Percentiles rank a stretch among this genome's conserved stretches.
Evolutionary conservation across 1,140 invertebrate genomes (phyloP).

Genomic region (Holotrichia oblita): DNA sequence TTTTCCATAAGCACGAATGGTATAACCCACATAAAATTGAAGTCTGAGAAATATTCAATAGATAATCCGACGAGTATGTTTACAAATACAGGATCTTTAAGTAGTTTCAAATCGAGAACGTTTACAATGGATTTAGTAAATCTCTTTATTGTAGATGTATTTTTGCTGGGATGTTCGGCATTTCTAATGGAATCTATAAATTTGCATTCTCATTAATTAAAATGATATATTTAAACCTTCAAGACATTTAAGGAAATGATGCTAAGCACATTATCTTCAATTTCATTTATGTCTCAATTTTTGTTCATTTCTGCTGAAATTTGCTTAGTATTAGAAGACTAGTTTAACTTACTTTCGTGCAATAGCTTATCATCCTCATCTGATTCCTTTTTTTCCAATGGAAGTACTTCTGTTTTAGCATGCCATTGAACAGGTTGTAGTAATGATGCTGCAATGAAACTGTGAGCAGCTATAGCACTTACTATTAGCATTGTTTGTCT

Average conservation of each 20-base stretch:
- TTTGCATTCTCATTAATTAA: not conserved
- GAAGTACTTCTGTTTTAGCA: not conserved
- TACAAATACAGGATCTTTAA: conserved; percentile 63
- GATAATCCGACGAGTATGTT: conserved; percentile 75
- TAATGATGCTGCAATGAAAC: conserved; percentile 17
- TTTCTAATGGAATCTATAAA: not conserved
- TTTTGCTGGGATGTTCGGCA: not conserved
- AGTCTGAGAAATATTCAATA: conserved; percentile 72
- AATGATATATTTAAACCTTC: not conserved
- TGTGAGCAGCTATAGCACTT: conserved; percentile 4
- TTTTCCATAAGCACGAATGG: conserved; percentile 74
- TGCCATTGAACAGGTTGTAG: conserved; percentile 38
- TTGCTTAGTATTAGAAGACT: not conserved
- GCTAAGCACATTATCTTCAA: not conserved
- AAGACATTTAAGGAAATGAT: not conserved
- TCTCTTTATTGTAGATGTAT: not conserved
- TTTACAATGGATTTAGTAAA: not conserved
- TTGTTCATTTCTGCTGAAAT: not conserved
- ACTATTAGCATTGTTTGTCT: conserved; percentile 23
- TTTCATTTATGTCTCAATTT: not conserved
- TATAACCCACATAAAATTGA: conserved; percentile 75
- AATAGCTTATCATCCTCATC: conserved; percentile 19
- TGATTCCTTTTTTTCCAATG: not conserved
- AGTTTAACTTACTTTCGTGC: not conserved
- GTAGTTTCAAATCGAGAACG: conserved; percentile 5